Percentiles rank a stretch among this genome's conserved stretches.
Conservation (phyloP, 2,888 invertebrate genomes). For the Dryocosmus kuriphilus region DNA sequence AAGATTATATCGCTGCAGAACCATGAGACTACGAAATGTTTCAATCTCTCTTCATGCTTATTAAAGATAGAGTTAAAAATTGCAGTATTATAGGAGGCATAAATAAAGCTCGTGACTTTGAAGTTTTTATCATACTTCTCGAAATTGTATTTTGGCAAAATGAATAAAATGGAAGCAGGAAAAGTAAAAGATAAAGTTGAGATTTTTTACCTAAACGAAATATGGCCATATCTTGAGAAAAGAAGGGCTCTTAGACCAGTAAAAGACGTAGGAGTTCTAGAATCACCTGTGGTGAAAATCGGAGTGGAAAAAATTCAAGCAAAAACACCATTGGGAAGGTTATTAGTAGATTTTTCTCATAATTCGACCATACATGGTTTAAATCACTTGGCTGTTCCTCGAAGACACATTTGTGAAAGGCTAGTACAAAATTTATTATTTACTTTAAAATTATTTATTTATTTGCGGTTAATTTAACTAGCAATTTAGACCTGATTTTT, state of each 20-base stretch:
- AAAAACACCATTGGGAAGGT: conserved; percentile 56
- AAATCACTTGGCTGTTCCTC: conserved; percentile 65
- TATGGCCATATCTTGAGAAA: conserved; percentile 49
- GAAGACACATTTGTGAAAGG: conserved; percentile 66
- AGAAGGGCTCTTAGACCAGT: conserved; percentile 24
- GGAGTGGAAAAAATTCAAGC: conserved; percentile 64
- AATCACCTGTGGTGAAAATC: conserved; percentile 45
- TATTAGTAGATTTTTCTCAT: conserved; percentile 63
- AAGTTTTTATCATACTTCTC: neutral
- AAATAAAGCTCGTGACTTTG: neutral
- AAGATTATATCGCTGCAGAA: neutral
- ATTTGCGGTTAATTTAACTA: neutral
- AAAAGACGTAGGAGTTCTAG: conserved; percentile 25
- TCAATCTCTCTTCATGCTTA: neutral
- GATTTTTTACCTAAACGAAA: conserved; percentile 49
- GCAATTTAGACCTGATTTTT: neutral
- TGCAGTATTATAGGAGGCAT: too few species aligned
- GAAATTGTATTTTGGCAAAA: neutral
- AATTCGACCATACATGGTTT: conserved; percentile 65
- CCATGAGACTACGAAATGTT: neutral
- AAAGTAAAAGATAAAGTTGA: neutral
- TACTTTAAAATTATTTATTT: too few species aligned
- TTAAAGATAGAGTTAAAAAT: too few species aligned
- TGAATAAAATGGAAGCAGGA: neutral
- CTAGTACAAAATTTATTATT: conserved; percentile 44